A percentile compares a stretch with the other conserved stretches of the same genome.
phyloP scores from a whole-genome alignment of 2,797 vertebrate genomes.

The Psittacula echo region DNA sequence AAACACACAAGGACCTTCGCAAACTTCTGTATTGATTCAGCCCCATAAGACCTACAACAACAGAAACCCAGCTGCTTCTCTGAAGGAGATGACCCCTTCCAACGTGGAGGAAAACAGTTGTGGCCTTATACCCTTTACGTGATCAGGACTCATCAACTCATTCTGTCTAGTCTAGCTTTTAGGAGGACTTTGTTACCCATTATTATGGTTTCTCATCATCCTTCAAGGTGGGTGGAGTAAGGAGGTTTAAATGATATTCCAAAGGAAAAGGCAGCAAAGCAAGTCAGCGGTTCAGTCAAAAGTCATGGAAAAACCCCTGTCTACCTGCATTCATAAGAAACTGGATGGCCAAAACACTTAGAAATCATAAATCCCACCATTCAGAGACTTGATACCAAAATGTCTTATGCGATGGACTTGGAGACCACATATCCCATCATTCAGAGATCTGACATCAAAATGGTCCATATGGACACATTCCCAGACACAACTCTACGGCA shows the following conservation, averaged over 20 bases:
- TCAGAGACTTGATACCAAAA: not conserved
- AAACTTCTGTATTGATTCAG: not conserved
- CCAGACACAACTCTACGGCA: rapidly evolving
- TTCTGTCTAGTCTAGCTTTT: not conserved
- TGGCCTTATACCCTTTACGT: not conserved
- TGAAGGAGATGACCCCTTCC: not conserved
- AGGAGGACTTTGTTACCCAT: not conserved
- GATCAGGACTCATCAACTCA: not conserved
- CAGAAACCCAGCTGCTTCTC: not conserved
- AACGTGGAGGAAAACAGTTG: not conserved
- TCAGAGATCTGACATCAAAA: not conserved
- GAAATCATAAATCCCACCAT: not conserved
- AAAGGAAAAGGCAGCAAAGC: not conserved
- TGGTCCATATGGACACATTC: not conserved
- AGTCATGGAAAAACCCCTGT: not conserved
- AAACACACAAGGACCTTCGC: not conserved
- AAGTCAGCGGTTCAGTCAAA: not conserved
- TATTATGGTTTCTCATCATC: not conserved
- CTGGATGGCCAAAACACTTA: not conserved
- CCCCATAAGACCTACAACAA: not conserved
- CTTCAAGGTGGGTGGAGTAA: not conserved
- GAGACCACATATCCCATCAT: not conserved
- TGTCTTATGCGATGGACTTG: not conserved
- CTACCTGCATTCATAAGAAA: rapidly evolving
- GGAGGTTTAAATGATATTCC: not conserved